Percentiles rank a stretch among this genome's conserved stretches.
phyloP scores from a whole-genome alignment of 2,888 invertebrate species.

The Apotomis betuletana region DNA sequence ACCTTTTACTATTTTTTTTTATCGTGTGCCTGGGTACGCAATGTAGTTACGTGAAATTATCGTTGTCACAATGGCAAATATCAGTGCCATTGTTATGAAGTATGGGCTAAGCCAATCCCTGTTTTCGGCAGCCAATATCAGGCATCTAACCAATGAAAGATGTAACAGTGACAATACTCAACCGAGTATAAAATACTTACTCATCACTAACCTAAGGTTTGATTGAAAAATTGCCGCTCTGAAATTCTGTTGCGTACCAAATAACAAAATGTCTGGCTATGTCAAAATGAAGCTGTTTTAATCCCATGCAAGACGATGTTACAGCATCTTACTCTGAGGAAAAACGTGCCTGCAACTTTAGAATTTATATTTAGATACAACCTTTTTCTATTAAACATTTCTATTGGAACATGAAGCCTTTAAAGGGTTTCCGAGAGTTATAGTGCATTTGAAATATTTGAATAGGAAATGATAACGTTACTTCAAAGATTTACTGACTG shows the following conservation, averaged over 20 bases:
- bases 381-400: background rate
- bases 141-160: too few relatives aligned
- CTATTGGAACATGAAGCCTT: background rate
- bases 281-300: slow-evolving; percentile 8
- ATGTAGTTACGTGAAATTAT: too few relatives aligned
- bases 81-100: too few relatives aligned
- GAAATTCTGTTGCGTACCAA: slow-evolving; percentile 15
- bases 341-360: background rate
- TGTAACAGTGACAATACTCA: background rate
- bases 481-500: background rate
- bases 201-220: background rate
- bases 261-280: slow-evolving; percentile 9
- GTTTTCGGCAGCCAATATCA: too few relatives aligned
- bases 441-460: slow-evolving; percentile 12
- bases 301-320: slow-evolving; percentile 9
- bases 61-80: too few relatives aligned
- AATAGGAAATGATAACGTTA: background rate
- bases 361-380: background rate
- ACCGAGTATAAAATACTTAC: slow-evolving; percentile 16
- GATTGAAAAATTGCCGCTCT: slow-evolving; percentile 28
- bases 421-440: slow-evolving; percentile 4
- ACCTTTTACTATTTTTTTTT: too few relatives aligned
- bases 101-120: too few relatives aligned
- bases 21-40: too few relatives aligned
- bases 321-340: background rate